Evolutionary conservation across 2,888 invertebrate species (phyloP), one percentile per base, ranked within the genome.

Genomic region (Icerya purchasi): DNA sequence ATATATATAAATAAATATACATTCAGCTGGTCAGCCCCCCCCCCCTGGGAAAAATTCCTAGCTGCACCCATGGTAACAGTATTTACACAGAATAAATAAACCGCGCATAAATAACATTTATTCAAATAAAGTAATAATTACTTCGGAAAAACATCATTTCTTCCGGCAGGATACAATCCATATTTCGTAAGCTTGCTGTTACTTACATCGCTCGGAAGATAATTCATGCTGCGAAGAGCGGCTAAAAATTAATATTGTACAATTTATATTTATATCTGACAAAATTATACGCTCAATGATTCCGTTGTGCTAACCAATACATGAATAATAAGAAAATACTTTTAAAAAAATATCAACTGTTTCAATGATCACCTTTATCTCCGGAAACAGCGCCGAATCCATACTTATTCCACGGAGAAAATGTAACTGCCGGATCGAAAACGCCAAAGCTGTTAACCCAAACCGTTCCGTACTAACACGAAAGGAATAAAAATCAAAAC

Each of bases 401-500:
- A 52, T 54, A 25, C 14, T 50, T 19, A 55, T 19, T 10, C 56
- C 60, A 52, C 3, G 52, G 23, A 8, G 53, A 20, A 21, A 56
- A 51, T 20, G 60, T 55, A 21, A 60, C 60, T 10, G 56, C 19
- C 20, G 60, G 52, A 56, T 21, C 23, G 36, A 25, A 60, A 2
- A 20, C n/a, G 53, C 50, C 56, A 25, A 20, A 55, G 22, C 56
- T 54, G 22, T 60, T 60, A 5, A 60, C 56, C 60, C 60, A 60
- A 19, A 60, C 22, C 8, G 60, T 60, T 56, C 60, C 60, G 25
- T 56, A 60, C 60, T 60, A n/a, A n/a, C 21, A 23, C 10, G n/a
- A 55, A 50, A 55, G 21, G 25, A 18, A 10, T 54, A 59, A 23
- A 22, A 58, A 25, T 2, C 22, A 36, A 10, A n/a, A n/a, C n/a